Base-by-base conservation (phyloP, 1,140 invertebrate genomes). In the Diachasma alloeum region DNA sequence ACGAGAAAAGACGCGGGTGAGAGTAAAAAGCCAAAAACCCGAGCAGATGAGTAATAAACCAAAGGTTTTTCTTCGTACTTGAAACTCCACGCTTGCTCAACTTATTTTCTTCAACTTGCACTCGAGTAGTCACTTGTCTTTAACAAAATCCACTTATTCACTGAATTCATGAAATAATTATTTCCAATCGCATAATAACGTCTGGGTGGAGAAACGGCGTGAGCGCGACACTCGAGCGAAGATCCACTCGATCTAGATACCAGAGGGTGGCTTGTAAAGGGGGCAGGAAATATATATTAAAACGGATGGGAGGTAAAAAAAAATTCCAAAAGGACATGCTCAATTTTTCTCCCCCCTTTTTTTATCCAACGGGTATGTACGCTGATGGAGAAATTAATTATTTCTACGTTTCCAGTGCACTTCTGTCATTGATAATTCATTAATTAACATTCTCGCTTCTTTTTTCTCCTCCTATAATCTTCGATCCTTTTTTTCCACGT, bases 161-260 rank as follows among this genome's bases (percentile, higher is more conserved):
- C 59, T 68, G 63, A 68, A 68, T 68, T 75, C 73, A 75, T 75
- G 63, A 68, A 75, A 75, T 75, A 75, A 75, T 75, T 68, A 75
- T 48, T 75, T 75, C 39, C 63, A 75, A 75, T 75, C 63, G 66
- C 73, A 63, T 75, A 75, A 75, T 75, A 68, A 68, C 73, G 73
- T 68, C 42, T 68, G 26, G 42, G 66, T 44, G 17, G 11, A 63
- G 36, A 74, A 15, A 31, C n/a, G 26, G n/a, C 31, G n/a, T 8
- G 53, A 17, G 9, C 19, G 26, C 59, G 53, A 63, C 59, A 63
- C 59, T 63, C 24, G 19, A 63, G 59, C 5, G 11, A 31, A 63
- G 56, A 66, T 66, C 56, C 37, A 74, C 72, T 74, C 72, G 72
- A 66, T 74, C 37, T 46, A 44, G 22, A 71, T 31, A 72, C 22